Evolutionary conservation across 2,888 invertebrate species (phyloP), one percentile per base, ranked within the genome.

Genomic region (Heliconius aoede): DNA sequence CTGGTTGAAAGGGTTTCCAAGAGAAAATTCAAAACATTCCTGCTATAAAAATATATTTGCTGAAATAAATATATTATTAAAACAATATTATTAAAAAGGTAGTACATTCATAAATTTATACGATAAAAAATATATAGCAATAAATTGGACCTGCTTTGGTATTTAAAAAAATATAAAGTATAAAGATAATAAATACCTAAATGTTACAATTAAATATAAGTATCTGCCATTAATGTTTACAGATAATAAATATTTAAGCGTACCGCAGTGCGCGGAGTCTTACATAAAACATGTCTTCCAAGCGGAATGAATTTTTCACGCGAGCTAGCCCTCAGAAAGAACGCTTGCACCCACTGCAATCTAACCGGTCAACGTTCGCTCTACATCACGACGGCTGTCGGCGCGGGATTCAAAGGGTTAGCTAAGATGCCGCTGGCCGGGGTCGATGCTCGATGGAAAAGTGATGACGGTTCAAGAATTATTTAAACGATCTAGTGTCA

Each of bases 221-320:
- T 18, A 24, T 36, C 24, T 30, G 18, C 1, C 3, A 24, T 13
- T 26, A 72, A 60, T 61, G 36, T 61, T 51, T 30, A 28, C 55
- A 30, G 15, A 69, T 30, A 40, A 60, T 72, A 36, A 72, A 72
- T 71, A 72, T 61, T 72, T 72, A 72, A 61, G 13, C 21, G 18
- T 26, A 40, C 72, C 62, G 92, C 92, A 92, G 82, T 92, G 91
- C 91, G 90, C 90, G 85, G 82, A 80, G 84, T 82, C 84, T 87
- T 92, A 90, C 88, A 91, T 92, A 93, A 92, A 91, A 91, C 74
- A 72, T 91, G 88, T 81, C 85, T 83, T 82, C 86, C 86, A 83
- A 86, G 87, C 84, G 86, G 84, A 83, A 84, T 92, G 88, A 92
- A 92, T 92, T 90, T 92, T 92, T 91, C 85, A 92, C 86, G 85